Base-by-base conservation (phyloP, 1,140 invertebrate species). In the Brachystomella parvula region DNA sequence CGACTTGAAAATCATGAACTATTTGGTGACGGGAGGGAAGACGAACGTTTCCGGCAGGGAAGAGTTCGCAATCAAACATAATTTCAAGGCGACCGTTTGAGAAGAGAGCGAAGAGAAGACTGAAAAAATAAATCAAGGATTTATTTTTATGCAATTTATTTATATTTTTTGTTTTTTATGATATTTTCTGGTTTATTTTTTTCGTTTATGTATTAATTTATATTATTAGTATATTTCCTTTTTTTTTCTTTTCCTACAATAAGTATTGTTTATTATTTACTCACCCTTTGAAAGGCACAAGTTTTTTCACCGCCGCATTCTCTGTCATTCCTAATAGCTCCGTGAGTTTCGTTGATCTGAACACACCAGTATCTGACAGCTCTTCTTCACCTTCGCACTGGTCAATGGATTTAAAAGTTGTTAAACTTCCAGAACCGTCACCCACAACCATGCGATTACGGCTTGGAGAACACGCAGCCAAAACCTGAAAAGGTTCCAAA, bases 81-180 rank as follows among this genome's bases (percentile, higher is more conserved):
- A 70, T 59, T 57, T 68, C 35, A 29, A 73, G 26, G 2, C 31
- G 47, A 31, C 71, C 71, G 30, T 63, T 66, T 6, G 69, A 69
- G 1, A 71, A 31, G 9, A 73, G 65, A 33, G 65, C 28, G 58
- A 73, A 73, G 3, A 73, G 12, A n/a, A 68, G 1, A n/a, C 71
- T 71, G 39, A 28, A 65, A 47, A 64, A 32, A 30, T 32, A 33
- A 39, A 44, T 35, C 19, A 19, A 53, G 24, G 24, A 53, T 19
- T 53, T 26, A 24, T 53, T 19, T 9, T 53, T 29, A 9, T 44
- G 39, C n/a, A 44, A 44, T 12, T 44, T 12, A 44, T 44, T 44
- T 12, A 44, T 44, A 44, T 44, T 44, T 44, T 44, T n/a, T 12
- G n/a, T n/a, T 12, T 44, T n/a, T n/a, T n/a, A n/a, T n/a, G n/a